Percentiles rank a stretch among this genome's conserved stretches.
phyloP scores from a whole-genome alignment of 2,113 vertebrate species.

The Ageneiosus marmoratus region DNA sequence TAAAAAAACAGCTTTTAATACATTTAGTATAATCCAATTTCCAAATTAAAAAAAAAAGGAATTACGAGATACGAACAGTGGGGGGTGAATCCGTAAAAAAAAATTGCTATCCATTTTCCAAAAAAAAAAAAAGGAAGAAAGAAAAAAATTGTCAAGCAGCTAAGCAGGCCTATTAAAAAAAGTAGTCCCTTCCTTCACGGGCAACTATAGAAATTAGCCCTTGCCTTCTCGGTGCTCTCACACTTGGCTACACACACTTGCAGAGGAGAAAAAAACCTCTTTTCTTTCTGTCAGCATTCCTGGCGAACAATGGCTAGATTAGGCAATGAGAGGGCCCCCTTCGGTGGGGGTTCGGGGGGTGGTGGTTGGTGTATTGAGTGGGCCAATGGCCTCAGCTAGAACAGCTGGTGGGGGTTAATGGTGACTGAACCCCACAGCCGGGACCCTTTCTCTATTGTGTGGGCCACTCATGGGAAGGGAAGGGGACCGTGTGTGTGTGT shows the following conservation, averaged over 20 bases:
- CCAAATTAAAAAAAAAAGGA: conserved; percentile 49
- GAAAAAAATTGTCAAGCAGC: conserved; percentile 78
- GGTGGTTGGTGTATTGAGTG: conserved; percentile 88
- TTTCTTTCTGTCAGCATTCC: conserved; percentile 99
- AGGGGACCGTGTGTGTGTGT: conserved; percentile 93
- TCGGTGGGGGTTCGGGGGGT: conserved; percentile 66
- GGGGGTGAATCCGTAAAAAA: conserved; percentile 60
- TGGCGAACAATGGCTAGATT: conserved; percentile 99
- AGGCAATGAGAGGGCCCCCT: conserved; percentile 99
- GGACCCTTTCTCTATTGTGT: conserved; percentile 99
- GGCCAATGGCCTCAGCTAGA: conserved; percentile 98
- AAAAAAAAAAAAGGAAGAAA: conserved; percentile 57
- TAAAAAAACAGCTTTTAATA: conserved; percentile 40
- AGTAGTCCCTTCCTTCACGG: conserved; percentile 87
- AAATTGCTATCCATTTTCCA: conserved; percentile 74
- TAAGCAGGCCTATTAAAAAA: conserved; percentile 95
- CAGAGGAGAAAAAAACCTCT: conserved; percentile 87
- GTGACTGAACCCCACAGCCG: conserved; percentile 98
- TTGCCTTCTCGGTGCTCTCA: conserved; percentile 98
- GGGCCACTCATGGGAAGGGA: conserved; percentile 99
- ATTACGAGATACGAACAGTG: conserved; percentile 56
- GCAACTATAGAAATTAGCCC: conserved; percentile 99
- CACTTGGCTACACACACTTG: conserved; percentile 99
- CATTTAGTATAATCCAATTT: conserved; percentile 55
- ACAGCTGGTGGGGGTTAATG: conserved; percentile 99